These are phyloP conservation scores for Pseudanteris insignis DNA, from an alignment of 2,888 invertebrate genomes.

Conservation along the genomic window DNA sequence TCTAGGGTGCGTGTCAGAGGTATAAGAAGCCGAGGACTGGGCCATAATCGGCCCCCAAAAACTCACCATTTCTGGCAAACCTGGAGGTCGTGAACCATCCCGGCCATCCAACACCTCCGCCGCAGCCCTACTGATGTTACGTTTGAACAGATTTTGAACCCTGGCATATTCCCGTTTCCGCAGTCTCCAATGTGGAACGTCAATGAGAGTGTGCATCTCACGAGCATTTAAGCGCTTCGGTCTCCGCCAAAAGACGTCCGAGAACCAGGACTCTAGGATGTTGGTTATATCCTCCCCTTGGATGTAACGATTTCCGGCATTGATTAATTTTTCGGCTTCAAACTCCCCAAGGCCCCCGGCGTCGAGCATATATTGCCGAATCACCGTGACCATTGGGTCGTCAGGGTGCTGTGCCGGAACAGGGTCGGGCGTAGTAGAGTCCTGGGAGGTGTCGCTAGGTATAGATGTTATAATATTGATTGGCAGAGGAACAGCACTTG, in stretches of 20 bases:
- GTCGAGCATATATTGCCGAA: not conserved
- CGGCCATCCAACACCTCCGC: not conserved
- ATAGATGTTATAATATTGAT: no score
- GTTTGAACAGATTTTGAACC: not conserved
- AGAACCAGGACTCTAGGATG: not conserved
- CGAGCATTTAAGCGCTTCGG: not conserved
- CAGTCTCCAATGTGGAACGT: not conserved
- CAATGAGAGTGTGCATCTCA: not conserved
- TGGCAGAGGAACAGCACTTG: not conserved
- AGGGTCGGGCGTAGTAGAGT: not conserved
- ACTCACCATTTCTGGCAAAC: not conserved
- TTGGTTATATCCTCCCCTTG: not conserved
- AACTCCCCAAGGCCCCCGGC: not conserved
- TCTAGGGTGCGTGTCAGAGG: not conserved
- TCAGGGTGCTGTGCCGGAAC: not conserved
- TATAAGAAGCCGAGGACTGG: not conserved
- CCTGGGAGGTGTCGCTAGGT: not conserved
- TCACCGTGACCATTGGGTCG: not conserved
- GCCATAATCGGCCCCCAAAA: conserved; percentile 28
- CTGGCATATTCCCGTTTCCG: not conserved
- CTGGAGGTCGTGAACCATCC: not conserved
- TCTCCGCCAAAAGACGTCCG: not conserved
- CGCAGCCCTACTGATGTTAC: not conserved
- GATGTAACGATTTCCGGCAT: not conserved
- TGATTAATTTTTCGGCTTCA: not conserved